Evolutionary conservation across 1,140 invertebrate genomes (phyloP).

Genomic region (Achroia grisella): DNA sequence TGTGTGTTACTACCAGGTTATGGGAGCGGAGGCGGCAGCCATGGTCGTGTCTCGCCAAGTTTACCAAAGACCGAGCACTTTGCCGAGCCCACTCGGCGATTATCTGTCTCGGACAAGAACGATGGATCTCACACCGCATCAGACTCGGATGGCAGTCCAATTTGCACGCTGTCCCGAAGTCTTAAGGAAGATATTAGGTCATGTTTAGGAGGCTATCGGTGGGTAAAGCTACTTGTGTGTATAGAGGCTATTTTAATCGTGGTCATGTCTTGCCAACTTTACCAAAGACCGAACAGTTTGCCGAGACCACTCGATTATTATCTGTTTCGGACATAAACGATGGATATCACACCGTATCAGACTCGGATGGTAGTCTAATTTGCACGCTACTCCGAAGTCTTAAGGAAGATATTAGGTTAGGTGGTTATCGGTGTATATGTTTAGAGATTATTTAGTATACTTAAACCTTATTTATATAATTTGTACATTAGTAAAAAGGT

Average conservation of each 20-base stretch:
- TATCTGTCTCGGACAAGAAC: slow-evolving; percentile 40
- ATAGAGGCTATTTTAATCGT: too few species aligned
- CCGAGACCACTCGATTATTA: slow-evolving; percentile 17
- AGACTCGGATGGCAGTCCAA: slow-evolving; percentile 41
- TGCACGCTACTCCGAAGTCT: slow-evolving; percentile 55
- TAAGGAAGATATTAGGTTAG: slow-evolving; percentile 58
- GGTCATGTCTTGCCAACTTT: slow-evolving; percentile 54
- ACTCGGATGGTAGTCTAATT: slow-evolving; percentile 39
- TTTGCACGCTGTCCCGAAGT: slow-evolving; percentile 52
- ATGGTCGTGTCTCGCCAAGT: slow-evolving; percentile 53
- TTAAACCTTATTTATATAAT: too few species aligned
- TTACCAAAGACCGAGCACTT: slow-evolving; percentile 60
- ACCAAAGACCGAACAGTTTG: slow-evolving; percentile 56
- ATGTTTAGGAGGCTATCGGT: slow-evolving; percentile 53
- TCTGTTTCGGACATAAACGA: slow-evolving; percentile 43
- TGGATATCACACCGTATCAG: slow-evolving; percentile 46
- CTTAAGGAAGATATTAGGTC: slow-evolving; percentile 58
- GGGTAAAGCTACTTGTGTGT: not conserved
- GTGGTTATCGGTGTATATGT: slow-evolving; percentile 52
- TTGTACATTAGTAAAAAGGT: too few species aligned
- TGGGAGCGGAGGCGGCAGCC: slow-evolving; percentile 54
- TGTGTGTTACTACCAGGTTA: slow-evolving; percentile 31
- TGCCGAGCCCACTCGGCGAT: slow-evolving; percentile 16
- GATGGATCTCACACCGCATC: slow-evolving; percentile 48
- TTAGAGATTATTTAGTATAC: too few species aligned